Conservation (phyloP, 2,888 invertebrate genomes). For the Philereme transversata region DNA sequence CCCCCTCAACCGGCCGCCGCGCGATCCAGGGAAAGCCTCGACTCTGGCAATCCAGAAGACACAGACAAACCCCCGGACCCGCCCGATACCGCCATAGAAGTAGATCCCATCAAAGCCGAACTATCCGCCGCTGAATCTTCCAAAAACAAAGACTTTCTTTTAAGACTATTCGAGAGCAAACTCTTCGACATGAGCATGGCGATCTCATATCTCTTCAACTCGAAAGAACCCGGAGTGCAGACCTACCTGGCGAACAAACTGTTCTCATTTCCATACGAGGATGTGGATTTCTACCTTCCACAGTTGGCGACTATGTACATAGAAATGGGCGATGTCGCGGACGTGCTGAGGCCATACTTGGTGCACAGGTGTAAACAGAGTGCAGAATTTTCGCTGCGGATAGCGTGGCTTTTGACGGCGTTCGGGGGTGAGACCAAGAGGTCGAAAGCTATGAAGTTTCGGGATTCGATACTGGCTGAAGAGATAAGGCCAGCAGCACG, state of each 20-base stretch:
- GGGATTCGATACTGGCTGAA: conserved; percentile 74
- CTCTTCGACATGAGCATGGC: conserved; percentile 99
- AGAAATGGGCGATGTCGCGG: conserved; percentile 98
- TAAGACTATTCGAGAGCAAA: conserved; percentile 98
- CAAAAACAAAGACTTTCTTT: conserved; percentile 87
- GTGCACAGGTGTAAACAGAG: conserved; percentile 91
- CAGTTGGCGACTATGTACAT: conserved; percentile 99
- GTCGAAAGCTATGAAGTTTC: conserved; percentile 70
- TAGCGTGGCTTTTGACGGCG: conserved; percentile 98
- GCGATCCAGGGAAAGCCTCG: conserved; percentile 89
- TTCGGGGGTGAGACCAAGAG: conserved; percentile 88
- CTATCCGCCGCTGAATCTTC: conserved; percentile 66
- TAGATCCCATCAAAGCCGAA: conserved; percentile 54
- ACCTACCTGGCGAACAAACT: conserved; percentile 99
- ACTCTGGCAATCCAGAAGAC: conserved; percentile 87
- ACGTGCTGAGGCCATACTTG: conserved; percentile 83
- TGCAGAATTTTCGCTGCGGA: conserved; percentile 97
- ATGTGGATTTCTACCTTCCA: conserved; percentile 98
- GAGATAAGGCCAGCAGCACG: conserved; percentile 76
- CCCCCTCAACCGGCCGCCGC: conserved; percentile 75
- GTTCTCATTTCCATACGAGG: conserved; percentile 95
- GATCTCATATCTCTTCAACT: conserved; percentile 98
- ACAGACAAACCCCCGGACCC: conserved; percentile 80
- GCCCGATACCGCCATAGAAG: conserved; percentile 59
- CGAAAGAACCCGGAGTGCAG: conserved; percentile 98